Evolutionary conservation across 2,888 invertebrate species (phyloP), one percentile per base, ranked within the genome.

Genomic region (Ellobium chinense): DNA sequence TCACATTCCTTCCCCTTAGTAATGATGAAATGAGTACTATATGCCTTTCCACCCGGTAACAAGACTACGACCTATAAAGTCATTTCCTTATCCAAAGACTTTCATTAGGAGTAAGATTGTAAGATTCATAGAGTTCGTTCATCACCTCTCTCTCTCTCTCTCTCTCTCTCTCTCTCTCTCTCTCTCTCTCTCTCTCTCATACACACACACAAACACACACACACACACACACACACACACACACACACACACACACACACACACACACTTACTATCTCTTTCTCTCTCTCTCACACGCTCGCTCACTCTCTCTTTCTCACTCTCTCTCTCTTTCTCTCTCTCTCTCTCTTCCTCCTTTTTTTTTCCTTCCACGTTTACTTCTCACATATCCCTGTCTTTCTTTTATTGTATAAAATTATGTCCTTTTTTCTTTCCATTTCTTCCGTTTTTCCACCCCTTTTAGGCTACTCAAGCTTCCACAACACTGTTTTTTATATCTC

Each of bases 111-210:
- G n/a, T n/a, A n/a, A n/a, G 56, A 56, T 56, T 21, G 21, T 5
- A 56, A 56, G 3, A 4, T 21, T 56, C 24, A 4, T 56, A 24
- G 18, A 21, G 18, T 56, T 5, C 21, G n/a, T 56, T 3, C 56
- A 56, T 21, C n/a, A 56, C 2, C 56, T 29, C 14, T 29, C 5
- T 27, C 4, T 27, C 5, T 36, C 21, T 56, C 36, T 72, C 72
- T 56, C 73, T 73, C 60, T 72, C 58, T 72, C 56, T 72, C 72
- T 72, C 34, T 72, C 60, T 73, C 60, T 72, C 72, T 72, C 56
- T 72, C 56, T 70, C 54, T 70, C 56, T 56, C 18, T 70, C 27
- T 69, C 69, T 69, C 46, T 46, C 46, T 69, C n/a, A n/a, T n/a
- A n/a, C n/a, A n/a, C n/a, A n/a, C n/a, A n/a, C n/a, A n/a, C n/a